phyloP scores from a whole-genome alignment of 2,797 vertebrate genomes.

The Ctenopoma multispine region DNA sequence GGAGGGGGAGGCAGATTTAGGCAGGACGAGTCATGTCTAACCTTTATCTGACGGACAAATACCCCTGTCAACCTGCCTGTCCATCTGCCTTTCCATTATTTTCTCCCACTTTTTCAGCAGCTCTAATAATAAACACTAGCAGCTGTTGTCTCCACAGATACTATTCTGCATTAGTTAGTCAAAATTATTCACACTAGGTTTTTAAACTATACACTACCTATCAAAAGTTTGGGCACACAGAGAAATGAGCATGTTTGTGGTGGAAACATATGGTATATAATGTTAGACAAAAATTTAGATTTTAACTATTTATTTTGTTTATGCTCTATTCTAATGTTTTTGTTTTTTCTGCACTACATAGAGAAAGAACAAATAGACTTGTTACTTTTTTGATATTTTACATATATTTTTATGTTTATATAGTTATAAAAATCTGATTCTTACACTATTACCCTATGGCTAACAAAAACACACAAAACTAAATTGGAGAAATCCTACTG shows the following conservation, averaged over 20 bases:
- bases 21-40: conserved; percentile 56
- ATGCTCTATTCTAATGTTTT: not conserved
- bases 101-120: conserved; percentile 27
- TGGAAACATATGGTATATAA: conserved; percentile 25
- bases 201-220: conserved; percentile 8
- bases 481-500: too few species aligned
- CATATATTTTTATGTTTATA: too few species aligned
- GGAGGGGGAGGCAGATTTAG: conserved; percentile 37
- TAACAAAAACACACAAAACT: too few species aligned
- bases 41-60: conserved; percentile 52
- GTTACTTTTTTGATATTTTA: too few species aligned
- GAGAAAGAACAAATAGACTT: not conserved
- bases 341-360: not conserved
- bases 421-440: too few species aligned
- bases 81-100: conserved; percentile 40
- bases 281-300: conserved; percentile 7
- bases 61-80: conserved; percentile 40
- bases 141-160: conserved; percentile 27
- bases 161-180: conserved; percentile 29
- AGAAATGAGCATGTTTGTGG: too few species aligned
- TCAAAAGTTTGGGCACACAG: too few species aligned
- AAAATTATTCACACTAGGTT: not conserved
- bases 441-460: too few species aligned
- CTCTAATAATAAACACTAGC: conserved; percentile 32
- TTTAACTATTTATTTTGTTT: not conserved